Conservation (phyloP, 2,888 invertebrate genomes). For the Parapristionchus giblindavisi region DNA sequence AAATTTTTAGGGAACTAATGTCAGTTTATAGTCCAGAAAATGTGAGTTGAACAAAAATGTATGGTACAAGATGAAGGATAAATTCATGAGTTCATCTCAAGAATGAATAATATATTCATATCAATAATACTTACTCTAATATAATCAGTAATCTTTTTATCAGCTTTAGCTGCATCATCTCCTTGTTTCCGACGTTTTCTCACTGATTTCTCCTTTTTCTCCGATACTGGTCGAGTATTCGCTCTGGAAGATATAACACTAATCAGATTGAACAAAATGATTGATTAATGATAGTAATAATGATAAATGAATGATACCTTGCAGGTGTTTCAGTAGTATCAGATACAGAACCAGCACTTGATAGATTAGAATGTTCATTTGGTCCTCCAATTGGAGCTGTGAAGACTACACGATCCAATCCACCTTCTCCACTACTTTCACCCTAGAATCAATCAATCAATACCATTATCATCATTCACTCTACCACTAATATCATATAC, state of each 20-base stretch:
- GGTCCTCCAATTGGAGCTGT: conserved; percentile 14
- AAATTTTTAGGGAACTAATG: too few relatives aligned
- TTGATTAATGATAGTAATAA: too few relatives aligned
- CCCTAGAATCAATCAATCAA: not conserved
- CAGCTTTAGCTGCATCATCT: conserved; percentile 53
- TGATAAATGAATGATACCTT: too few relatives aligned
- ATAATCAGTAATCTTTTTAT: conserved; percentile 58
- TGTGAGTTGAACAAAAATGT: too few relatives aligned
- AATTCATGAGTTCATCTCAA: not conserved
- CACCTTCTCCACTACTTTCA: not conserved
- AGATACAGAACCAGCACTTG: conserved; percentile 54
- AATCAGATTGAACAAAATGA: not conserved
- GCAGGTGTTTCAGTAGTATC: conserved; percentile 46
- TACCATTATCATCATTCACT: not conserved
- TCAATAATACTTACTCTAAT: conserved; percentile 39
- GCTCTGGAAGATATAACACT: conserved; percentile 23
- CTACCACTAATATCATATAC: not conserved
- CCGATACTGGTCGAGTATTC: conserved; percentile 33
- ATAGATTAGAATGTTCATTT: conserved; percentile 52
- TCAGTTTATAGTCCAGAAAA: too few relatives aligned
- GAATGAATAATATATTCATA: not conserved
- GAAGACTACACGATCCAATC: conserved; percentile 7
- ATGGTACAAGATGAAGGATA: too few relatives aligned
- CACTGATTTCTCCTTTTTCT: conserved; percentile 47
- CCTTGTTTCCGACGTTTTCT: conserved; percentile 48